Base-by-base conservation (phyloP, 1,140 invertebrate species). In the Stenopsyche tienmushanensis region DNA sequence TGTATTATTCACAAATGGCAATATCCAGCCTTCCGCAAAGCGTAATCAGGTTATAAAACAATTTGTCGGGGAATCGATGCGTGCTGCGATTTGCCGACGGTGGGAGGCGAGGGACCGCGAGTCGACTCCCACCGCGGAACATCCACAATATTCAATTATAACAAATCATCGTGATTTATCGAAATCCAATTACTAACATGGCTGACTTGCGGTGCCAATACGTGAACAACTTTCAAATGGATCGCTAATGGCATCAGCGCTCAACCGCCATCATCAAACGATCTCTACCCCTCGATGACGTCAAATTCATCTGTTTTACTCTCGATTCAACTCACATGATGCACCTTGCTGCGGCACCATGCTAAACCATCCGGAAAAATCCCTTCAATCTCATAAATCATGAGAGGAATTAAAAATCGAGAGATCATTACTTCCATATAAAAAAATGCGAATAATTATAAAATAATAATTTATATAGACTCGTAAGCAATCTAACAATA, bases 31-130 rank as follows among this genome's bases (percentile, higher is more conserved):
- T 64, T 34, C 52, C 66, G 54, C 60, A 62, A 67, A 41, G 39
- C 57, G 45, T 70, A 70, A 70, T 70, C 69, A 67, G 69, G 69
- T 70, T 70, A 70, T 67, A 63, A 70, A 70, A 70, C 69, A 70
- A 70, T 70, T 70, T 70, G 65, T 58, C 24, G 65, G 57, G 34
- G 60, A 67, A 70, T 47, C 64, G 69, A 70, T 66, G 69, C 69
- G 65, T 24, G 50, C 44, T 10, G 47, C 34, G 59, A 66, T 64
- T 47, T 60, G 41, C n/a, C n/a, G n/a, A n/a, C n/a, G n/a, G n/a
- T n/a, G n/a, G n/a, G 62, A 42, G 34, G 62, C 23, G 25, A 21
- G 60, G 44, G 39, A 49, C 15, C 47, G 29, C 39, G 26, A 20
- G 26, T 44, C 39, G 42, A 23, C 49, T 8, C 15, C 23, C 15